Conservation (phyloP, 2,797 vertebrate genomes). For the Nyctibius grandis region DNA sequence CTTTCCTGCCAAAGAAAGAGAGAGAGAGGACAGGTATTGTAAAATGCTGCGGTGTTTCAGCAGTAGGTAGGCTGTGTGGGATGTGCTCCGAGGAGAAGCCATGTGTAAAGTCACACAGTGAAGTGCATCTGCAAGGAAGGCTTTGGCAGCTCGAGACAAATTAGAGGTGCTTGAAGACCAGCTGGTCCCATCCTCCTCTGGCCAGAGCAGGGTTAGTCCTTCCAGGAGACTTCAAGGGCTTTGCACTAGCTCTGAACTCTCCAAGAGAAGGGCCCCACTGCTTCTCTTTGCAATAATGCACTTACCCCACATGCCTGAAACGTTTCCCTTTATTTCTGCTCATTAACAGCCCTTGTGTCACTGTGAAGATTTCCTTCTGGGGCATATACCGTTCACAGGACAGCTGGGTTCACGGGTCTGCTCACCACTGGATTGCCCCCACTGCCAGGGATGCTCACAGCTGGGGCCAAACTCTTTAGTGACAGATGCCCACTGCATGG, state of each 20-base stretch:
- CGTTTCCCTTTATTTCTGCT: neutral
- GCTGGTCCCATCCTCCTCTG: neutral
- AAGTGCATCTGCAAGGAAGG: constrained; percentile 3
- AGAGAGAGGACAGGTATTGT: constrained; percentile 42
- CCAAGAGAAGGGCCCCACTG: neutral
- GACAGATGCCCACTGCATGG: rapidly evolving
- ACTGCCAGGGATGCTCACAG: neutral
- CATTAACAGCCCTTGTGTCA: neutral
- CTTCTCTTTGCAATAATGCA: neutral
- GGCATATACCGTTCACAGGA: rapidly evolving
- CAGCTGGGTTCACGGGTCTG: neutral
- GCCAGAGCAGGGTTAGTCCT: constrained; percentile 7
- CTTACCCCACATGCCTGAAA: neutral
- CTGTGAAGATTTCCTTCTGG: neutral
- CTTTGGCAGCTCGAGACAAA: neutral
- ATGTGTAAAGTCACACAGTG: neutral
- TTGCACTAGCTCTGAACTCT: neutral
- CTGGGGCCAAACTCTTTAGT: neutral
- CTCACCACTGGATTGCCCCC: neutral
- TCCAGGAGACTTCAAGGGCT: constrained; percentile 33
- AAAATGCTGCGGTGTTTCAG: neutral
- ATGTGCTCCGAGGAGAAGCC: neutral
- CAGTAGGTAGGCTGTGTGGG: neutral
- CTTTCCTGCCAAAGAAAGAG: constrained; percentile 71
- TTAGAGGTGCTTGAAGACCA: constrained; percentile 6